Base-by-base conservation (phyloP, 2,113 vertebrate species). In the Triplophysa dalaica region DNA sequence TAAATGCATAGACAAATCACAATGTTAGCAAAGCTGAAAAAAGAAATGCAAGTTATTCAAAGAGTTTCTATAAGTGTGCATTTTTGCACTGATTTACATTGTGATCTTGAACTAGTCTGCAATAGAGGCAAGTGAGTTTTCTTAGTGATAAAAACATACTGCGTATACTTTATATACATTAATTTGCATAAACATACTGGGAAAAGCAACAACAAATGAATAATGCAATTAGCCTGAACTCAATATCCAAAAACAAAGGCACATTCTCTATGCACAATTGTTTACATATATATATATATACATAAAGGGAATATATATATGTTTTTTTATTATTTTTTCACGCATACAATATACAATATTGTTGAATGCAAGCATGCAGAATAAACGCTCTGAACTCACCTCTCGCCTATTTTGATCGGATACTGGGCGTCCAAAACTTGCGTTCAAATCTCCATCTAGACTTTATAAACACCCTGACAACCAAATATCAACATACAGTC, bases 401-500 rank as follows among this genome's bases (percentile, higher is more conserved):
- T 84, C 21, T 75, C 22, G 16, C 11, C 21, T 48, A 43, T 22
- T 81, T 74, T 79, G n/a, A 85, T 2, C 83, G 81, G 83, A 85
- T 87, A 68, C 70, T 43, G 66, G 78, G 38, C 58, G 69, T 87
- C 80, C 62, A 70, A 56, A 68, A 48, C 48, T 75, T 69, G 64
- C 74, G 74, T 26, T 81, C 60, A 83, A 83, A 83, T 50, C 70
- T 79, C 72, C 81, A 80, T 82, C 48, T 75, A 62, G 73, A 24
- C 62, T 43, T 61, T 48, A 50, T 43, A 62, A 48, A 63, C 61
- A 16, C 61, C 61, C 50, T 61, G 50, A 70, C 61, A 74, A 38
- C 41, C 75, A 60, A 24, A 22, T 33, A 83, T 79, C 73, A 82
- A 41, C 75, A 70, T 77, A 84, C 78, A 81, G 83, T 14, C 60